phyloP scores from a whole-genome alignment of 2,113 vertebrate genomes.

The Hippotragus niger region DNA sequence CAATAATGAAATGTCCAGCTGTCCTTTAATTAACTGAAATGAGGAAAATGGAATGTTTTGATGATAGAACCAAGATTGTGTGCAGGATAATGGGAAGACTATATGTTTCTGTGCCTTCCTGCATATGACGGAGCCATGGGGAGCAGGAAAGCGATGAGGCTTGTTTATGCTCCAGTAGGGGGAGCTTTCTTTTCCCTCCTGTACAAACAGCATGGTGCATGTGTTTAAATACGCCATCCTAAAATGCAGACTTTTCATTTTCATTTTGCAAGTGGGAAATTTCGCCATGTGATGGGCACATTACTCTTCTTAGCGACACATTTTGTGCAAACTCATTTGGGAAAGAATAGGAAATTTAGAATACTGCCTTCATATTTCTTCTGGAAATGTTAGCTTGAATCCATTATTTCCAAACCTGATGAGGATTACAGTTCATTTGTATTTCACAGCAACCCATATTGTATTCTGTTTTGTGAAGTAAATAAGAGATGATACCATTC shows the following conservation, averaged over 20 bases:
- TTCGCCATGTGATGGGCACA: constrained; percentile 77
- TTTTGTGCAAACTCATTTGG: constrained; percentile 78
- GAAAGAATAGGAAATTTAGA: constrained; percentile 79
- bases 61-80: constrained; percentile 51
- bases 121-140: constrained; percentile 55
- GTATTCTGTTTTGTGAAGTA: constrained; percentile 76
- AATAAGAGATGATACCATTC: constrained; percentile 73
- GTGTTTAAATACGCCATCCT: constrained; percentile 72
- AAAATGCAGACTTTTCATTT: constrained; percentile 77
- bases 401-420: constrained; percentile 78
- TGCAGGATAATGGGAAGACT: constrained; percentile 30
- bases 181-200: constrained; percentile 75
- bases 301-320: constrained; percentile 77
- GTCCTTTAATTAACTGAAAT: constrained; percentile 71
- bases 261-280: constrained; percentile 79
- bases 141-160: constrained; percentile 52
- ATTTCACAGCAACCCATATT: constrained; percentile 75
- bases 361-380: constrained; percentile 79
- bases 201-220: constrained; percentile 70
- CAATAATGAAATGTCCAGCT: constrained; percentile 61
- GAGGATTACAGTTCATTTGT: constrained; percentile 79
- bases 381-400: constrained; percentile 77
- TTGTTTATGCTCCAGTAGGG: constrained; percentile 75
- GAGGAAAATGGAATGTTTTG: constrained; percentile 59
- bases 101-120: constrained; percentile 53